Percentiles rank a stretch among this genome's conserved stretches.
Conservation (phyloP, 2,113 vertebrate genomes). For the Prochilodus magdalenae region DNA sequence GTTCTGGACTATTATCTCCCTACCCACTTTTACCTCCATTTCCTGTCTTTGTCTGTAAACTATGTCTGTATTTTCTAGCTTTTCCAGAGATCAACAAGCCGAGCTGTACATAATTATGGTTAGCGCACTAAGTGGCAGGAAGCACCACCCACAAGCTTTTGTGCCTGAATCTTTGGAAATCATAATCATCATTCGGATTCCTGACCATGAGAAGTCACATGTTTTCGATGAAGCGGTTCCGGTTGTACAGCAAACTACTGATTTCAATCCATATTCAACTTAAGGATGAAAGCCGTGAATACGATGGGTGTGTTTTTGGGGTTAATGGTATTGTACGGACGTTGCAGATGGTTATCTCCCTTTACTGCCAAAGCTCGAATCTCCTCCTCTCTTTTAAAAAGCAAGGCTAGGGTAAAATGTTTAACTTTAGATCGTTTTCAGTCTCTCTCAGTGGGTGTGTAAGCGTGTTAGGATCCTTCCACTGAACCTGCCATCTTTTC, state of each 20-base stretch:
- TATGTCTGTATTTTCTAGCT: not conserved
- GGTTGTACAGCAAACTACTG: not conserved
- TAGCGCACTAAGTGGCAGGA: not conserved
- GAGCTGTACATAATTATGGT: not conserved
- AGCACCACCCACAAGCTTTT: not conserved
- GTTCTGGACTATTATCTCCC: not conserved
- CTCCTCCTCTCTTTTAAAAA: not conserved
- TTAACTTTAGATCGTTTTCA: not conserved
- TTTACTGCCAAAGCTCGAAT: too few species aligned
- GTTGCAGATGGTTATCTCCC: too few species aligned
- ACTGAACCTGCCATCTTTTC: not conserved
- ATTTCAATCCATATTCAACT: too few species aligned
- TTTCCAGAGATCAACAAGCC: not conserved
- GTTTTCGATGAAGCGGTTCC: not conserved
- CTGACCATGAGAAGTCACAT: not conserved
- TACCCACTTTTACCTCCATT: not conserved
- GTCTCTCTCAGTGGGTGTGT: not conserved
- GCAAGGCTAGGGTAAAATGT: not conserved
- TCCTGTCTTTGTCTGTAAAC: not conserved
- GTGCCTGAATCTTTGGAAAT: not conserved
- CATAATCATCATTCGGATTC: not conserved
- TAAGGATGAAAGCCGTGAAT: too few species aligned
- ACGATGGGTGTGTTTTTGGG: too few species aligned
- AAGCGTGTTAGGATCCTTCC: not conserved
- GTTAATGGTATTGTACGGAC: too few species aligned